Evolutionary conservation across 2,888 invertebrate species (phyloP).

Genomic region (Aphelenchoides bicaudatus): DNA sequence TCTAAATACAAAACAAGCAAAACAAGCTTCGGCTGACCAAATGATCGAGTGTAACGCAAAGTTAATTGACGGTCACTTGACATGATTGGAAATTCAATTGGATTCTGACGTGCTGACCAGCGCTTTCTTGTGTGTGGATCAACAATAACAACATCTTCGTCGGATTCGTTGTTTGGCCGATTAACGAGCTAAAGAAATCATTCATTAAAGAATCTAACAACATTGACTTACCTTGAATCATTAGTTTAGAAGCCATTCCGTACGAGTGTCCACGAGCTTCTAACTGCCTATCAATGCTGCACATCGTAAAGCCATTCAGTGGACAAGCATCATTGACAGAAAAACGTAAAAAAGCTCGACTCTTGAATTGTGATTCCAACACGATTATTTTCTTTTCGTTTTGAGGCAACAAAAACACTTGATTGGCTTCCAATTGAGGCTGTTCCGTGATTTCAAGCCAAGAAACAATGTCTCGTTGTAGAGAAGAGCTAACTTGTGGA

Average conservation of each 20-base stretch:
- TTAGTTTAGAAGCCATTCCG: conserved; percentile 51
- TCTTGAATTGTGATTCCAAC: conserved; percentile 53
- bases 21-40: conserved; percentile 51
- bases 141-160: conserved; percentile 69
- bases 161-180: conserved; percentile 78
- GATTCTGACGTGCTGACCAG: conserved; percentile 79
- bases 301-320: conserved; percentile 37
- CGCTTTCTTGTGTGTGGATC: conserved; percentile 34
- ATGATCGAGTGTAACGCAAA: conserved; percentile 58
- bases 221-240: conserved; percentile 42
- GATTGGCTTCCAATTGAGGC: conserved; percentile 55
- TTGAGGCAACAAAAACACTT: conserved; percentile 40
- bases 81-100: conserved; percentile 83
- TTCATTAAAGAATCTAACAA: too few relatives aligned
- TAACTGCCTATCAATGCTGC: conserved; percentile 45
- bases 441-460: conserved; percentile 67
- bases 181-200: conserved; percentile 83
- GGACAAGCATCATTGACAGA: conserved; percentile 49
- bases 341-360: conserved; percentile 55
- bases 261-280: conserved; percentile 51
- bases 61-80: conserved; percentile 67
- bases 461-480: conserved; percentile 87
- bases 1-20: conserved; percentile 57
- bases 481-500: conserved; percentile 66
- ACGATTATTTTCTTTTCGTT: conserved; percentile 34